These are phyloP conservation scores for Troglohyphantes excavatus DNA, from an alignment of 2,888 invertebrate species.

Conservation along the genomic window DNA sequence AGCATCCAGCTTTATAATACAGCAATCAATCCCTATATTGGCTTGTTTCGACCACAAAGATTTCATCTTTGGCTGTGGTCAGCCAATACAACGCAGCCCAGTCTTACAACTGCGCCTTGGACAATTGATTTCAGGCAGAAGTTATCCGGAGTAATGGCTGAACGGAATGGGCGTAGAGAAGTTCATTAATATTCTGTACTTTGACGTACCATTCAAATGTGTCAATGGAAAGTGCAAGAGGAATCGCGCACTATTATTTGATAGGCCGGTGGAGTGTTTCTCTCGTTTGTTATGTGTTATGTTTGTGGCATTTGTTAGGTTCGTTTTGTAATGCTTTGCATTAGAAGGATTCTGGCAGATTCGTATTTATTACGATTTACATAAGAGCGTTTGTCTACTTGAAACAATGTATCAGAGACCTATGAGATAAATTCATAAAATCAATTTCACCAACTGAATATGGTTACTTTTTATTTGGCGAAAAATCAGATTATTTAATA, in stretches of 20 bases:
- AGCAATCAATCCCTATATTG: constrained; percentile 1
- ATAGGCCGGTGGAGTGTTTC: background rate
- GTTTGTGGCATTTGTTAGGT: background rate
- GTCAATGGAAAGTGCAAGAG: constrained; percentile 1
- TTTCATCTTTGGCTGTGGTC: constrained; percentile 18
- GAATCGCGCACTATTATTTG: constrained; percentile 23
- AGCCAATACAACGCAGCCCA: background rate
- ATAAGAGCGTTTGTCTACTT: no score
- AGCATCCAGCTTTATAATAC: no score
- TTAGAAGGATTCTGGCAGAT: background rate
- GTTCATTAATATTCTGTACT: constrained; percentile 38
- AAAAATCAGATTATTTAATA: no score
- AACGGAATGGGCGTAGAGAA: constrained; percentile 4
- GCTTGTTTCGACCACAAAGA: constrained; percentile 24
- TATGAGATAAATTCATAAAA: no score
- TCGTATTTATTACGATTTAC: no score
- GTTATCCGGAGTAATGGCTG: constrained; percentile 23
- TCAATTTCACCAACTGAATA: no score
- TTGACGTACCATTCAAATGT: constrained; percentile 10
- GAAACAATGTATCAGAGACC: no score
- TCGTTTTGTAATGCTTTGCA: background rate
- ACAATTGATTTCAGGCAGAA: constrained; percentile 26
- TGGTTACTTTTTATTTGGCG: no score
- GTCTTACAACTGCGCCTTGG: background rate
- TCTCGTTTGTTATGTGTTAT: background rate